Percentiles rank a stretch among this genome's conserved stretches.
Evolutionary conservation across 2,797 vertebrate species (phyloP).

Genomic region (Rallus crepitans): DNA sequence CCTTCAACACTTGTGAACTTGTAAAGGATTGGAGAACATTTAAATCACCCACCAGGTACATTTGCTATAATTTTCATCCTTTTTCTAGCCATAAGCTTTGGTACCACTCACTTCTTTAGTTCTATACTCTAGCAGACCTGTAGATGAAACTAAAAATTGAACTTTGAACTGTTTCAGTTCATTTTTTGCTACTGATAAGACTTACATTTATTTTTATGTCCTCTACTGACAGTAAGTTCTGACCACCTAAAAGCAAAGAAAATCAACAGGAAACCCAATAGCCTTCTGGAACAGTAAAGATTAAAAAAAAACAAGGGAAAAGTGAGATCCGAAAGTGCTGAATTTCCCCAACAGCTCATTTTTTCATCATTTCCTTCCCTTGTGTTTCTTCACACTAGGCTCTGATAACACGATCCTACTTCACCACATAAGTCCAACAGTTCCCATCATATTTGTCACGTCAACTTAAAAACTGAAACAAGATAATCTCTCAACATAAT

Average conservation of each 20-base stretch:
- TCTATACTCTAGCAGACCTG: neutral
- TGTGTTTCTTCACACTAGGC: neutral
- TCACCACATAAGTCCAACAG: neutral
- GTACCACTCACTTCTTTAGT: neutral
- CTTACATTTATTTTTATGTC: neutral
- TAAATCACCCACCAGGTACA: neutral
- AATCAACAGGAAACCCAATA: neutral
- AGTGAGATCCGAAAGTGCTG: neutral
- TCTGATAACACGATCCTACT: neutral
- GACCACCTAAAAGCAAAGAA: neutral
- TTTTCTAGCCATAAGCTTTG: neutral
- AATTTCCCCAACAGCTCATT: neutral
- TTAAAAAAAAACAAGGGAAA: neutral
- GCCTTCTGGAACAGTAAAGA: neutral
- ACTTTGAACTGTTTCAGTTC: neutral
- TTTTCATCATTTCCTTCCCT: constrained; percentile 6
- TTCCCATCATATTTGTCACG: neutral
- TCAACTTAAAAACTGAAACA: neutral
- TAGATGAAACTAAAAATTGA: neutral
- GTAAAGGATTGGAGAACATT: neutral
- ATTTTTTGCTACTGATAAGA: neutral
- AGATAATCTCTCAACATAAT: neutral
- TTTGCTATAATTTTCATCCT: neutral
- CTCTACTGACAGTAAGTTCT: neutral
- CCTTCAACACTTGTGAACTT: neutral